These are phyloP conservation scores for Marcusenius ussheri DNA, from an alignment of 2,113 vertebrate genomes.

Conservation along the genomic window DNA sequence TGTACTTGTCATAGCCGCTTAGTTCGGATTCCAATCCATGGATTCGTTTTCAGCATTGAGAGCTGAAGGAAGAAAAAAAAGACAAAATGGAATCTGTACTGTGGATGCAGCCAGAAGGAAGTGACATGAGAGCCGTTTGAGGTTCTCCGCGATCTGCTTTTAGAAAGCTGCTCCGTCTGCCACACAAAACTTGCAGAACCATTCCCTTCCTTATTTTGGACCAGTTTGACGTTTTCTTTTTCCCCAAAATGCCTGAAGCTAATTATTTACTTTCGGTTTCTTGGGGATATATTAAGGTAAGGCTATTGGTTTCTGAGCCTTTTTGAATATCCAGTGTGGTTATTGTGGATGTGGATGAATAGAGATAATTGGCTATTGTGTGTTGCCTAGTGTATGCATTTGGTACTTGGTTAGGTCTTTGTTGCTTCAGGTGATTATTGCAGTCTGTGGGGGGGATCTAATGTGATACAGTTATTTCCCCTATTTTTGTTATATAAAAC, in stretches of 20 bases:
- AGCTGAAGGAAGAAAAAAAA: neutral
- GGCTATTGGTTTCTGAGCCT: constrained; percentile 26
- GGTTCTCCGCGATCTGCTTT: neutral
- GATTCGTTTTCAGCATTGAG: neutral
- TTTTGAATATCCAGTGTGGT: neutral
- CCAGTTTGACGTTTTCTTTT: constrained; percentile 47
- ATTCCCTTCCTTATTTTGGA: constrained; percentile 21
- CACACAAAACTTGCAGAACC: neutral
- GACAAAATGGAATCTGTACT: neutral
- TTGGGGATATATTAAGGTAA: constrained; percentile 99
- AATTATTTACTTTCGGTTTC: constrained; percentile 95
- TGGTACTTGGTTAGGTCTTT: neutral
- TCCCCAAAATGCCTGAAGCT: constrained; percentile 85
- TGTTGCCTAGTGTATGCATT: neutral
- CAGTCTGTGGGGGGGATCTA: neutral
- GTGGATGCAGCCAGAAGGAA: neutral
- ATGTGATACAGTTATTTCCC: neutral
- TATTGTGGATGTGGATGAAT: neutral
- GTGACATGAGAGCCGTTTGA: neutral
- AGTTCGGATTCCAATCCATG: neutral
- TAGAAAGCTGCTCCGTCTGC: constrained; percentile 29
- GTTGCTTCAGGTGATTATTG: neutral
- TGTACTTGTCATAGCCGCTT: neutral
- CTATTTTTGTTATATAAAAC: neutral
- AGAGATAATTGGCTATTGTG: neutral